These are phyloP conservation scores for Arctopsyche grandis DNA, from an alignment of 1,140 invertebrate species.

Conservation along the genomic window DNA sequence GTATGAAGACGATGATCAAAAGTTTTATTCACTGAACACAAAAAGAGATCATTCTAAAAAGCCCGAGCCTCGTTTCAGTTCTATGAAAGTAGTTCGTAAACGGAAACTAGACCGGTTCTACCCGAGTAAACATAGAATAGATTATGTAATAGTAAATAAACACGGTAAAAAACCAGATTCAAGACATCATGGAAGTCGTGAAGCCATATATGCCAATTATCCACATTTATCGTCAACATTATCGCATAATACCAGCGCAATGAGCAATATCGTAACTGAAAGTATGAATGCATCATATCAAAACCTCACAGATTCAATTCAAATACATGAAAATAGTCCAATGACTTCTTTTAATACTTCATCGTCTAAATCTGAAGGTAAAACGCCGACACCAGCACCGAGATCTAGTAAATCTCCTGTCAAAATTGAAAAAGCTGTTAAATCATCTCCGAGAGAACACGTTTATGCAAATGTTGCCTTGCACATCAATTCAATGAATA, in stretches of 20 bases:
- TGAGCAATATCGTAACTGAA: constrained; percentile 38
- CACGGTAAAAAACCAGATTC: constrained; percentile 35
- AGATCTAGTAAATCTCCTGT: constrained; percentile 44
- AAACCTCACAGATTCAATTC: constrained; percentile 53
- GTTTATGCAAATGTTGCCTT: constrained; percentile 48
- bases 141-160: constrained; percentile 49
- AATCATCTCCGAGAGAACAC: constrained; percentile 43
- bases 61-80: constrained; percentile 53
- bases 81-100: constrained; percentile 64
- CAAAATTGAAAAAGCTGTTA: neutral
- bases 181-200: constrained; percentile 4
- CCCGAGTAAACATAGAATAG: constrained; percentile 57
- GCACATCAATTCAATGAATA: constrained; percentile 41
- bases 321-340: constrained; percentile 53
- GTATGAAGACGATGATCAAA: constrained; percentile 48
- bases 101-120: constrained; percentile 65
- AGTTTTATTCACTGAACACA: constrained; percentile 49
- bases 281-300: constrained; percentile 48
- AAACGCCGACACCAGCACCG: constrained; percentile 53
- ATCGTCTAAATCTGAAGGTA: constrained; percentile 35
- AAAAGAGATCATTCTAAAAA: constrained; percentile 44
- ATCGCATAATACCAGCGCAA: neutral
- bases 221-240: constrained; percentile 33
- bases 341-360: constrained; percentile 26
- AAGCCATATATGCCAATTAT: constrained; percentile 53